Evolutionary conservation across 2,888 invertebrate genomes (phyloP).

Genomic region (Lepidochrysops patricia): DNA sequence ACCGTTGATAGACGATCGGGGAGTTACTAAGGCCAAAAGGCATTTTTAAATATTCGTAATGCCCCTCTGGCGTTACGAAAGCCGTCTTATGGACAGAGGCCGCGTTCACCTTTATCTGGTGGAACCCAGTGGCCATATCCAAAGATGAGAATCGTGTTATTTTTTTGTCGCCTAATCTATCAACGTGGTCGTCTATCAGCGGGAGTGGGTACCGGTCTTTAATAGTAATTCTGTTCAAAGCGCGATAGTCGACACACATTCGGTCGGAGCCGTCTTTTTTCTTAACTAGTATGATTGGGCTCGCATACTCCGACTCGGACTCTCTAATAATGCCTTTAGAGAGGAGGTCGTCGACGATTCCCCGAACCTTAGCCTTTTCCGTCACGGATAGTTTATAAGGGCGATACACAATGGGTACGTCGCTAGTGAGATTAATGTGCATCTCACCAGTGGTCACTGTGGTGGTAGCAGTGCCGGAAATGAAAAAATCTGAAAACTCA

Average conservation of each 20-base stretch:
- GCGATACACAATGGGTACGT: constrained; percentile 24
- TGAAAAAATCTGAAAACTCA: constrained; percentile 22
- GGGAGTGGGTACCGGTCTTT: constrained; percentile 26
- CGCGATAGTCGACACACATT: constrained; percentile 26
- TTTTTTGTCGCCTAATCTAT: constrained; percentile 16
- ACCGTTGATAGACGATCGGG: constrained; percentile 22
- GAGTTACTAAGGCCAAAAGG: constrained; percentile 21
- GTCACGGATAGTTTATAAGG: constrained; percentile 26
- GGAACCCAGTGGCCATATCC: constrained; percentile 18
- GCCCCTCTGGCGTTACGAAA: constrained; percentile 21
- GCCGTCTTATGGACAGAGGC: constrained; percentile 15
- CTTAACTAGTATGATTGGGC: constrained; percentile 23
- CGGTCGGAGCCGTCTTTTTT: constrained; percentile 22
- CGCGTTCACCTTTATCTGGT: constrained; percentile 16
- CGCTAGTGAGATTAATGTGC: constrained; percentile 24
- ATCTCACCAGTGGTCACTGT: constrained; percentile 29
- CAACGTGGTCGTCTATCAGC: constrained; percentile 19
- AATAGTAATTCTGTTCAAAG: constrained; percentile 23
- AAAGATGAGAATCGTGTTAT: constrained; percentile 17
- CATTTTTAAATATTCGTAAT: constrained; percentile 21
- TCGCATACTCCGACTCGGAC: constrained; percentile 23
- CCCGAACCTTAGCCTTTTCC: constrained; percentile 26
- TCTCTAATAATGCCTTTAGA: constrained; percentile 24
- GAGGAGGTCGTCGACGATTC: constrained; percentile 24
- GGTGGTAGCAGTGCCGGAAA: constrained; percentile 25